phyloP scores from a whole-genome alignment of 2,797 vertebrate species.

The Amazona finschi region DNA sequence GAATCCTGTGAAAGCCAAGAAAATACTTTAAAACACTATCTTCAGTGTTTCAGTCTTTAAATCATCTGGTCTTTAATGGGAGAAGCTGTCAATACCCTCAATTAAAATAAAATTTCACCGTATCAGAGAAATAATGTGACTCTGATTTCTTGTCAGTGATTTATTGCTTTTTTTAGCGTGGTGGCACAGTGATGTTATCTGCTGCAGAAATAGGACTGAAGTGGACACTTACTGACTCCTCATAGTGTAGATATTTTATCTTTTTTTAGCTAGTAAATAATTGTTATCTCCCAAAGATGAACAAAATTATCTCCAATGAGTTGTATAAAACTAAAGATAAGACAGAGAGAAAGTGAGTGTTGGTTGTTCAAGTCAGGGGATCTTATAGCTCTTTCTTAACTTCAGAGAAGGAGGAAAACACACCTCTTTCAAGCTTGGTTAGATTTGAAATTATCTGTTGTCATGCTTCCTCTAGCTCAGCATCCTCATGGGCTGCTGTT shows the following conservation, averaged over 20 bases:
- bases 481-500: conserved; percentile 1
- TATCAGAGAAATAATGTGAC: not conserved
- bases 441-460: not conserved
- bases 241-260: not conserved
- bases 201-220: not conserved
- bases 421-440: conserved; percentile 5
- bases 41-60: not conserved
- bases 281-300: not conserved
- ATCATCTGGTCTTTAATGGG: not conserved
- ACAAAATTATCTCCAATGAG: not conserved
- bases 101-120: not conserved
- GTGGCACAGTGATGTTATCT: not conserved
- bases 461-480: conserved; percentile 14
- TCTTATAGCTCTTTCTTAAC: not conserved
- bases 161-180: not conserved
- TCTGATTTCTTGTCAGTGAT: not conserved
- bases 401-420: not conserved
- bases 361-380: not conserved
- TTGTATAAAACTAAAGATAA: not conserved
- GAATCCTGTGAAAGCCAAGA: not conserved
- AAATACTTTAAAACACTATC: not conserved
- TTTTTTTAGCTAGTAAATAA: not conserved
- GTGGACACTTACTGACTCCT: not conserved
- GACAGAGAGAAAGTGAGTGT: not conserved
- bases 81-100: not conserved